phyloP scores from a whole-genome alignment of 2,113 vertebrate species.

The Equus przewalskii region DNA sequence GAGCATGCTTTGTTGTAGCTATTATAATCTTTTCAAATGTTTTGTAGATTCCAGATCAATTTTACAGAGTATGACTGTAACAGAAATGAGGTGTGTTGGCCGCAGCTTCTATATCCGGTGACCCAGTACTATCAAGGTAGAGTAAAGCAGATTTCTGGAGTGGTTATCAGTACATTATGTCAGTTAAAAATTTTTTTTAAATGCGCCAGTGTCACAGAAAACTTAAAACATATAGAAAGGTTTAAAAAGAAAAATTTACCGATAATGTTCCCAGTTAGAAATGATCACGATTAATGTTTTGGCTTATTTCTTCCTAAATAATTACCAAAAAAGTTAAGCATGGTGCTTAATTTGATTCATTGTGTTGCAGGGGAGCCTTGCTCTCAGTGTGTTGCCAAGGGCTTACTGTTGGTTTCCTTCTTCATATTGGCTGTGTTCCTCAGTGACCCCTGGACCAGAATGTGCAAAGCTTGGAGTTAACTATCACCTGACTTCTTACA shows the following conservation, averaged over 20 bases:
- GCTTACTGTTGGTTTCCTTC: constrained; percentile 90
- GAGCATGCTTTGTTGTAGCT: background rate
- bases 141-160: background rate
- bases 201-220: background rate
- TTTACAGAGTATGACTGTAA: constrained; percentile 97
- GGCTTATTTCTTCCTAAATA: background rate
- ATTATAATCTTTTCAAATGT: background rate
- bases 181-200: background rate
- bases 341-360: background rate
- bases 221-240: background rate
- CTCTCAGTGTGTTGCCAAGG: constrained; percentile 92
- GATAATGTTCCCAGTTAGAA: background rate
- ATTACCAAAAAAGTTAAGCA: background rate
- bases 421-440: constrained; percentile 88
- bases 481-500: background rate
- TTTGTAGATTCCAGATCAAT: constrained; percentile 93
- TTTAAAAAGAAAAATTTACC: background rate
- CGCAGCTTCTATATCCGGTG: constrained; percentile 93
- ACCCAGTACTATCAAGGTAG: constrained; percentile 95
- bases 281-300: background rate
- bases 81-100: constrained; percentile 96
- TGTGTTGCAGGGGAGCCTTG: constrained; percentile 91
- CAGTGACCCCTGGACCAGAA: constrained; percentile 90
- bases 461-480: constrained; percentile 84
- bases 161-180: background rate